Percentiles rank a stretch among this genome's conserved stretches.
phyloP scores from a whole-genome alignment of 2,797 vertebrate genomes.

The Clarias laeviceps region DNA sequence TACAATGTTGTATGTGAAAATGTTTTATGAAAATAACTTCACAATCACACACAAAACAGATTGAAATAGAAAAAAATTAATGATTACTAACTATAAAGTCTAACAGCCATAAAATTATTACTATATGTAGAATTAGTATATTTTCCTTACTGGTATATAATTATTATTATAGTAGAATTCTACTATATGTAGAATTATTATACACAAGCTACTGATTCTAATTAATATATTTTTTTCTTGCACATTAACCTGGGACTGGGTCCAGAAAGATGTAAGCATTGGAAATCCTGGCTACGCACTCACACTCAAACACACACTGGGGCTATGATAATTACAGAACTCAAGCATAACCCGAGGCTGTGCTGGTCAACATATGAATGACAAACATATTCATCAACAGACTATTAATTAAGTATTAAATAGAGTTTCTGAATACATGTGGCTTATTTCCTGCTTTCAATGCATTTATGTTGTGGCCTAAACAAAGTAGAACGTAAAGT shows the following conservation, averaged over 20 bases:
- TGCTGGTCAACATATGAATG: neutral
- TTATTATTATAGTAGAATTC: no score
- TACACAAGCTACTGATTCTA: no score
- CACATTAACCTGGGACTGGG: neutral
- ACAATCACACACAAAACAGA: no score
- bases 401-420: neutral
- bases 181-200: no score
- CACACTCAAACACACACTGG: neutral
- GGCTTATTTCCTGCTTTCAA: neutral
- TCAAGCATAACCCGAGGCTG: neutral
- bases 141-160: no score
- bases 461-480: neutral
- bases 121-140: no score
- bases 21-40: no score
- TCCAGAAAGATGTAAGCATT: neutral
- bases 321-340: neutral
- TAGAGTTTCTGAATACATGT: neutral
- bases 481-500: neutral
- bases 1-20: no score
- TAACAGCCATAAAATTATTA: no score
- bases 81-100: no score
- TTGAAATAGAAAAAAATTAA: no score
- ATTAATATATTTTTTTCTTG: neutral
- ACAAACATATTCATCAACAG: neutral
- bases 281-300: neutral